Percentiles rank a stretch among this genome's conserved stretches.
These are phyloP conservation scores for Tenthredo scrophulariae DNA, from an alignment of 2,888 invertebrate species.

Conservation along the genomic window DNA sequence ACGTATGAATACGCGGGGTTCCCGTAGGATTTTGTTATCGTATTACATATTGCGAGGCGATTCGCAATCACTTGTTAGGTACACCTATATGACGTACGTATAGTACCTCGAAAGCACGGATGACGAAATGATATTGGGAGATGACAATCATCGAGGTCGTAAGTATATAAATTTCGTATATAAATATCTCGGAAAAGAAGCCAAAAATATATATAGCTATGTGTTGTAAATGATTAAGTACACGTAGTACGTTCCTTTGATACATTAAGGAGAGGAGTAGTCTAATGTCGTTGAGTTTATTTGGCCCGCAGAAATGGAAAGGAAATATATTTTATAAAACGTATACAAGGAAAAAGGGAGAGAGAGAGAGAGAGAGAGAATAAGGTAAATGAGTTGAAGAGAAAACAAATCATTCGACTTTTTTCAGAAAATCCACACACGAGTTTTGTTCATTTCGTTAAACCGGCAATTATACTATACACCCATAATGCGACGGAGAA, in stretches of 20 bases:
- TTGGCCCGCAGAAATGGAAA: not conserved
- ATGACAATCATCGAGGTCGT: too few relatives aligned
- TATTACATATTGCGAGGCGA: too few relatives aligned
- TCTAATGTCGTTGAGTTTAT: not conserved
- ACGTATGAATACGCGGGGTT: not conserved
- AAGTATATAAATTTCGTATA: not conserved
- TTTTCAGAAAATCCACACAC: not conserved
- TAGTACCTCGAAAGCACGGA: too few relatives aligned
- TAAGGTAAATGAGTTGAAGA: not conserved
- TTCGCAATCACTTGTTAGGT: not conserved
- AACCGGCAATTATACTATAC: not conserved
- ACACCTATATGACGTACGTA: too few relatives aligned
- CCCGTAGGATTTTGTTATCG: too few relatives aligned
- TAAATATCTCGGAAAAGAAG: not conserved
- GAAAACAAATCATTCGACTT: conserved; percentile 20
- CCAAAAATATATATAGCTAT: not conserved
- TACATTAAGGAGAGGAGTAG: not conserved
- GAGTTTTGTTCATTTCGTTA: not conserved
- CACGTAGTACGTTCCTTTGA: not conserved
- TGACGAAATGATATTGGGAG: too few relatives aligned
- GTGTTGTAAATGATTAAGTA: not conserved
- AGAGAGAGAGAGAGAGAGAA: too few relatives aligned
- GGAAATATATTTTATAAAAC: too few relatives aligned
- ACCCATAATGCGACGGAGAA: not conserved
- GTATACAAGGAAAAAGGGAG: not conserved